Evolutionary conservation across 2,113 vertebrate genomes (phyloP).

Genomic region (Passer montanus): DNA sequence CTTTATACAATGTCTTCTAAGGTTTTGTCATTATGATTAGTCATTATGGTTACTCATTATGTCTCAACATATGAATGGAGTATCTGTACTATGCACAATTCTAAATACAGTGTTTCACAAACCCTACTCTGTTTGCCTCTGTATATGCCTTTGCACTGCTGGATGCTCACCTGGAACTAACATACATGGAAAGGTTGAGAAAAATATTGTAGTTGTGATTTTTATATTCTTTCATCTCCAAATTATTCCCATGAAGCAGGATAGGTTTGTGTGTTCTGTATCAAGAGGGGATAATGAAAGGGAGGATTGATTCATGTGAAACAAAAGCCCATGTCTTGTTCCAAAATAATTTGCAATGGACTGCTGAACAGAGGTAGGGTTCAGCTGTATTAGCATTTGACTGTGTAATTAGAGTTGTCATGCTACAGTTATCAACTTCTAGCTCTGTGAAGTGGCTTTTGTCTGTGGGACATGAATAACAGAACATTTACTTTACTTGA

Average conservation of each 20-base stretch:
- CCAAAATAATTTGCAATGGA: not conserved
- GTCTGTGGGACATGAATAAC: not conserved
- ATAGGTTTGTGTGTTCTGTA: not conserved
- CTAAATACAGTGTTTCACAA: not conserved
- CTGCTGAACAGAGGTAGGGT: not conserved
- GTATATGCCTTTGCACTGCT: not conserved
- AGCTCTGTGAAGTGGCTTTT: not conserved
- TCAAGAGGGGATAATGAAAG: not conserved
- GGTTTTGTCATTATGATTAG: not conserved
- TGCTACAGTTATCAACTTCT: not conserved
- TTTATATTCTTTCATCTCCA: not conserved
- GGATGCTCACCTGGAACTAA: not conserved
- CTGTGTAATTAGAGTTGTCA: conserved; percentile 7
- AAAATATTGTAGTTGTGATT: not conserved
- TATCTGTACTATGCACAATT: not conserved
- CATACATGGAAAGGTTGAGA: fast-evolving
- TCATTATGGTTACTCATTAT: not conserved
- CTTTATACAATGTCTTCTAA: not conserved
- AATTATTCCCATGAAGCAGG: not conserved
- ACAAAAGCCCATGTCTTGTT: not conserved
- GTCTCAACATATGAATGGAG: not conserved
- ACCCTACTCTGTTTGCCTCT: not conserved
- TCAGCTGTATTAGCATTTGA: not conserved
- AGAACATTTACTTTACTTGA: not conserved
- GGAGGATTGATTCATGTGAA: not conserved